Percentiles rank a stretch among this genome's conserved stretches.
Evolutionary conservation across 2,113 vertebrate genomes (phyloP).

Genomic region (Aegypius monachus): DNA sequence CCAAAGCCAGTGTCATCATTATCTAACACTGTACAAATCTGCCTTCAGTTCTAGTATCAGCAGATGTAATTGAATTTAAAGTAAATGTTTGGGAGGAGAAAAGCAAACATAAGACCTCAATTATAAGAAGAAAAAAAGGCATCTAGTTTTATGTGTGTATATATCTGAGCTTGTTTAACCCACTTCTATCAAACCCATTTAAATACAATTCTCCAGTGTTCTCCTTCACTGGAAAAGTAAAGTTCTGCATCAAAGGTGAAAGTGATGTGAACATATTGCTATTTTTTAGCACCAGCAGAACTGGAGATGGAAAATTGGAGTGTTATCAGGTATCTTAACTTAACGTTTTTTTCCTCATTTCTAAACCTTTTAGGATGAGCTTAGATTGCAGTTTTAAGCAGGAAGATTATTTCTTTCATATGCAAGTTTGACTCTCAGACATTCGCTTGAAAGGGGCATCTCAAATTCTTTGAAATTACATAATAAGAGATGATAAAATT

Average conservation of each 20-base stretch:
- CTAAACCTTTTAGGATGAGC: background rate
- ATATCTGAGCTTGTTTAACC: background rate
- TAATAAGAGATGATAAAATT: background rate
- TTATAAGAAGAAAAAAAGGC: background rate
- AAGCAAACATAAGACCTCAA: background rate
- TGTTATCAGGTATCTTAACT: background rate
- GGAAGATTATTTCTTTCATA: background rate
- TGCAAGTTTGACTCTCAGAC: background rate
- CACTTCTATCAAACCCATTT: background rate
- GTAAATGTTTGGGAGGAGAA: conserved; percentile 23
- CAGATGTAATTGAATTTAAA: conserved; percentile 26
- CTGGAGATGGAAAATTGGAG: background rate
- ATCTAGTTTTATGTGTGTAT: background rate
- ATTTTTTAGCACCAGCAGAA: background rate
- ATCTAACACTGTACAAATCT: background rate
- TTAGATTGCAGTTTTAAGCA: background rate
- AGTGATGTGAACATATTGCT: background rate
- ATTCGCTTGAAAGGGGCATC: background rate
- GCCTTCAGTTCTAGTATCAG: background rate
- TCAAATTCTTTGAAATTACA: background rate
- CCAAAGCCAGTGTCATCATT: background rate
- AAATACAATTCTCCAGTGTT: background rate
- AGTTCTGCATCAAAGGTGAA: background rate
- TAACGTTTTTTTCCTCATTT: background rate
- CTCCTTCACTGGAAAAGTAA: background rate